phyloP scores from a whole-genome alignment of 2,113 vertebrate genomes.

The human region GRCh38 chr12:19293501-19294000 shows the following conservation, averaged over 20 bases:
- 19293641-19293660: neutral
- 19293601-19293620: neutral
- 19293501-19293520: neutral
- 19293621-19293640: neutral
- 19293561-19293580: neutral
- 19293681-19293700: neutral
- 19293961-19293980: neutral
- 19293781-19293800: neutral
- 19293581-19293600: neutral
- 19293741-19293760: neutral
- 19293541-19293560: neutral
- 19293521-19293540: neutral
- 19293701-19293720: neutral
- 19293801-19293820: neutral
- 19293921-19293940: neutral
- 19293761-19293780: neutral
- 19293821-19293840: neutral
- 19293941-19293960: neutral
- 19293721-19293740: neutral
- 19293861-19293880: rapidly evolving
- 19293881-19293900: neutral
- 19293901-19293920: neutral
- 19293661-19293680: neutral
- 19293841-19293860: neutral
- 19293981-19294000: neutral